Conservation (phyloP, 2,888 invertebrate genomes). For the Metacarcinus magister region DNA sequence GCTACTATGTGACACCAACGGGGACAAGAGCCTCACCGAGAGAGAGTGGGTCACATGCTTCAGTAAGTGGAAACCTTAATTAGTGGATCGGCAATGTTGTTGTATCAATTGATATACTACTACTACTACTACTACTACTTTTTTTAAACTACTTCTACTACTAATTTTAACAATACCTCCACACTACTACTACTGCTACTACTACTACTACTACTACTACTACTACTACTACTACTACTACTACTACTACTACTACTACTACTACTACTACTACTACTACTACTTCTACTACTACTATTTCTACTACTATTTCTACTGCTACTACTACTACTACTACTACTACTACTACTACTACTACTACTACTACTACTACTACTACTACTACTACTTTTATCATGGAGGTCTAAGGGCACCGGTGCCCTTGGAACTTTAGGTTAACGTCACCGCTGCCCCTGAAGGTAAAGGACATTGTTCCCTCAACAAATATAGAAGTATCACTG, state of each 20-base stretch:
- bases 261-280: not conserved
- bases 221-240: not conserved
- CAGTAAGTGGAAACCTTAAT: slow-evolving; percentile 65
- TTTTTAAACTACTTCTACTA: not conserved
- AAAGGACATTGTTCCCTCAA: too few relatives aligned
- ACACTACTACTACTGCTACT: not conserved
- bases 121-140: not conserved
- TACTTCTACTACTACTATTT: too few relatives aligned
- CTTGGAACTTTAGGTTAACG: too few relatives aligned
- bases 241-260: not conserved
- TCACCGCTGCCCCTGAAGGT: too few relatives aligned
- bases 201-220: not conserved
- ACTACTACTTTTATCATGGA: not conserved
- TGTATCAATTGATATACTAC: not conserved
- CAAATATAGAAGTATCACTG: too few relatives aligned
- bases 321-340: not conserved
- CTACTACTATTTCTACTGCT: too few relatives aligned
- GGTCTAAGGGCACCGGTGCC: too few relatives aligned
- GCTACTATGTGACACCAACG: slow-evolving; percentile 70
- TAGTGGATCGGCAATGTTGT: not conserved
- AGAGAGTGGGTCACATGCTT: slow-evolving; percentile 76
- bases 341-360: not conserved
- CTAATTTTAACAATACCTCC: too few relatives aligned
- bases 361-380: not conserved
- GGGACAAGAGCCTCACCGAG: slow-evolving; percentile 57